phyloP scores from a whole-genome alignment of 2,797 vertebrate genomes.

The Rhadinocentrus ornatus region DNA sequence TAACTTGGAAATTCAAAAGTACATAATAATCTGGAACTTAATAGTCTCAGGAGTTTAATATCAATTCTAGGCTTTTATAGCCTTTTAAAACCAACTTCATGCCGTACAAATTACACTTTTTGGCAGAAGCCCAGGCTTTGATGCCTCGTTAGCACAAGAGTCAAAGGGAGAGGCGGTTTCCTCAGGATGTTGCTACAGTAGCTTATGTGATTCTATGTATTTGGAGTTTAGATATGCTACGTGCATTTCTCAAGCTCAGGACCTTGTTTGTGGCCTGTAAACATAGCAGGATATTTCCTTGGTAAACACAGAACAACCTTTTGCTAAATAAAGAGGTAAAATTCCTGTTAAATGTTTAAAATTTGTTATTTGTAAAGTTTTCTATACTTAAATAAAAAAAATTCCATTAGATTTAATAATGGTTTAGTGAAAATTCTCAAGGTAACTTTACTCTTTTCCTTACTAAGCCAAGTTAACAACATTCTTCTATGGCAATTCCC shows the following conservation, averaged over 20 bases:
- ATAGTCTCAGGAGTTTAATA: neutral
- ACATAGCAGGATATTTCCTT: constrained; percentile 10
- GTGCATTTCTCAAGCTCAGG: constrained; percentile 27
- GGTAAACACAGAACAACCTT: neutral
- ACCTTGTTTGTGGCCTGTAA: constrained; percentile 26
- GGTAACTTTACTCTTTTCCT: neutral
- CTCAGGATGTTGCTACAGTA: constrained; percentile 66
- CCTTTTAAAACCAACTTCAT: constrained; percentile 4
- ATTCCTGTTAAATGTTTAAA: constrained; percentile 9
- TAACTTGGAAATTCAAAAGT: neutral
- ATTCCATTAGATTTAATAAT: neutral
- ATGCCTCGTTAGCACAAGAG: constrained; percentile 48
- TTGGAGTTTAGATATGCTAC: constrained; percentile 27
- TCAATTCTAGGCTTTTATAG: neutral
- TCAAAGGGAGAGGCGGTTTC: constrained; percentile 64
- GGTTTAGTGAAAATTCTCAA: neutral
- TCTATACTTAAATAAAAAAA: neutral
- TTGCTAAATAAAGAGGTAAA: neutral
- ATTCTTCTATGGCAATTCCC: neutral
- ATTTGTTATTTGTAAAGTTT: neutral
- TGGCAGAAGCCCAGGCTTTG: constrained; percentile 53
- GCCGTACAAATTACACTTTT: constrained; percentile 1
- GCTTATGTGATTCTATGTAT: constrained; percentile 42
- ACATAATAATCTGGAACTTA: neutral
- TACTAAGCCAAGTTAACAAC: neutral